Evolutionary conservation across 2,888 invertebrate genomes (phyloP), one percentile per base, ranked within the genome.

Genomic region (Parnassius mnemosyne): DNA sequence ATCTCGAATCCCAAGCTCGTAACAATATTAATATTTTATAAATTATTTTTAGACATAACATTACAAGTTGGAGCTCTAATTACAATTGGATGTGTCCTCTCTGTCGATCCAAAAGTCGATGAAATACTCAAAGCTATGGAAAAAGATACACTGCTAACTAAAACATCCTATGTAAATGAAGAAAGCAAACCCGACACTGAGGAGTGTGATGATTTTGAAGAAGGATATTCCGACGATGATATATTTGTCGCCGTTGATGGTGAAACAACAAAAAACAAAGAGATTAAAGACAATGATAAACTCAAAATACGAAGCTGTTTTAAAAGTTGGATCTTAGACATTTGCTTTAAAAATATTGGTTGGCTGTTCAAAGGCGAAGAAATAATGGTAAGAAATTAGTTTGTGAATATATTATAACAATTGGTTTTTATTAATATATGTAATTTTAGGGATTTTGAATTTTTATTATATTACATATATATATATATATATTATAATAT

Each of bases 1-100:
- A n/a, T n/a, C n/a, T n/a, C n/a, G n/a, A n/a, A n/a, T n/a, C n/a
- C n/a, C n/a, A n/a, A n/a, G n/a, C n/a, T n/a, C n/a, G n/a, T n/a
- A n/a, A n/a, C n/a, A n/a, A 49, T 49, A n/a, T 49, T 49, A 34
- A 34, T n/a, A 41, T 46, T 56, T 60, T 16, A 11, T 12, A 20
- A n/a, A 34, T 53, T 57, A 41, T 25, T 61, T 63, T 9, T 79
- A 95, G 95, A 95, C 91, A 86, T 93, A n/a, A 93, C 94, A 10
- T 88, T 95, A 49, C 94, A 95, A 89, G 95, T 96, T 0, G 94
- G 94, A 2, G 94, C 95, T 0, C 75, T 96, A 54, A 94, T 95
- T 67, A 94, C 95, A 25, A 93, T 96, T 78, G 96, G 96, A 43
- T 94, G 95, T 72, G 85, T 96, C 51, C 84, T 95, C 53, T 93